Evolutionary conservation across 2,113 vertebrate genomes (phyloP).

Genomic region (Meriones unguiculatus): DNA sequence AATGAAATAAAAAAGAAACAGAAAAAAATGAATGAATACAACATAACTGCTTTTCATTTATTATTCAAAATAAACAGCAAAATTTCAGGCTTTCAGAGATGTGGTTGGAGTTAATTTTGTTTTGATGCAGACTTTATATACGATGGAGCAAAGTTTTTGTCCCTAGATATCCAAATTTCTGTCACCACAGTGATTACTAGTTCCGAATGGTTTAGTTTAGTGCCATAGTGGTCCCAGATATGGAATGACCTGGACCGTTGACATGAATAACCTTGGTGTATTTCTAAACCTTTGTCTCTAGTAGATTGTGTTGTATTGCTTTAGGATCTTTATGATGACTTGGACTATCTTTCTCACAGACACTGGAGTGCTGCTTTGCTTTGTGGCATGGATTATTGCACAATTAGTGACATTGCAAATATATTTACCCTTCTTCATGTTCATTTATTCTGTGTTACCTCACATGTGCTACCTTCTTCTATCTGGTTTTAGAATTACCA

Average conservation of each 20-base stretch:
- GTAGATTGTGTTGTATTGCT: background rate
- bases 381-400: background rate
- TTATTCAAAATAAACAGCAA: background rate
- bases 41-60: conserved; percentile 1
- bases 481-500: conserved; percentile 3
- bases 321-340: background rate
- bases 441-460: background rate
- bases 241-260: background rate
- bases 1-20: no score
- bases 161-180: background rate
- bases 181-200: background rate
- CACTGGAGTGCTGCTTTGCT: background rate
- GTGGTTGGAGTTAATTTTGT: conserved; percentile 30
- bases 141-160: background rate
- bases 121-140: background rate
- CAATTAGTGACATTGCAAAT: background rate
- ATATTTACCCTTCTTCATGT: background rate
- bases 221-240: background rate
- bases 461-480: background rate
- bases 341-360: background rate
- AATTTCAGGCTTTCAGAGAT: conserved; percentile 30
- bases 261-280: background rate
- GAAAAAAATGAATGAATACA: background rate
- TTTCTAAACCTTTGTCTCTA: background rate
- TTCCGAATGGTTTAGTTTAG: background rate